Base-by-base conservation (phyloP, 2,888 invertebrate species). In the Platycheirus rosarum region DNA sequence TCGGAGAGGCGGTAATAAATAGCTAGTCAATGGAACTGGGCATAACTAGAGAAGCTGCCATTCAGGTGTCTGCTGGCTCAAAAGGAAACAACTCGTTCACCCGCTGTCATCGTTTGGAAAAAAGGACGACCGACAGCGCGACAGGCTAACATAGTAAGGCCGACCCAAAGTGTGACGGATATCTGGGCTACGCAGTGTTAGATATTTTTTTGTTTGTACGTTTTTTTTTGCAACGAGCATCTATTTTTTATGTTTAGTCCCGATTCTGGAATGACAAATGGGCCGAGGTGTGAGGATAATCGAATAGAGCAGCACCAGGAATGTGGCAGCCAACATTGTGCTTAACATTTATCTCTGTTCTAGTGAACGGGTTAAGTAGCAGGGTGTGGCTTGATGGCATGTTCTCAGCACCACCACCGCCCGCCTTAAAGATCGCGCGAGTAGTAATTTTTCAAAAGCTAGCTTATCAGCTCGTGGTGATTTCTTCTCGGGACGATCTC, bases 261-360 rank as follows among this genome's bases (percentile, higher is more conserved):
- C 20, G 57, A 51, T 68, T 57, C 78, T 51, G 42, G 51, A 71
- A 80, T 82, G 77, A 82, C 82, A 82, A 82, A 82, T 82, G 71
- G 77, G 49, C 71, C 42, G 44, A 77, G 49, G 77, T 82, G 71
- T 77, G 77, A 77, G 82, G 70, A 80, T 80, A 80, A 80, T 76
- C 70, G 76, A 51, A 76, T 63, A 66, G 53, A 73, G 70, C 71
- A 63, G 71, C 44, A 63, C 42, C 18, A 35, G 66, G 82, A 82
- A 82, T 82, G 77, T 60, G 20, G 62, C 55, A 57, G 55, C 37
- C 9, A 37, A 53, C 51, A 63, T 46, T 62, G 63, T 65, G 63
- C 70, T 65, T 57, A 76, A 32, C 29, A n/a, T 37, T 69, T 75
- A 73, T 66, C 73, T 60, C 46, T 29, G 44, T 37, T 40, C 48